Conservation (phyloP, 2,113 vertebrate genomes). For the Tursiops truncatus region DNA sequence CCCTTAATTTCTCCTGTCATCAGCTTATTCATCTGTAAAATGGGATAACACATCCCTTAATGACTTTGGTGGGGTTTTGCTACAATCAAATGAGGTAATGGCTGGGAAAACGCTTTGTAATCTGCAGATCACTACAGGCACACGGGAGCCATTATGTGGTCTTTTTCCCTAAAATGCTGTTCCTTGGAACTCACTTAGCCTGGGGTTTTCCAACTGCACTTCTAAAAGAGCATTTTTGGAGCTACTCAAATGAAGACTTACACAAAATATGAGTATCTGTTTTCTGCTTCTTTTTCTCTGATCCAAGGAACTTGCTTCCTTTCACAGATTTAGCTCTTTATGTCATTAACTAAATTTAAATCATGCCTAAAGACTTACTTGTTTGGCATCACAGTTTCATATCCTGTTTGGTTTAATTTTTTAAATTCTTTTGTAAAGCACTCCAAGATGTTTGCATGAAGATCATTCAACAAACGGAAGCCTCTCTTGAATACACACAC, state of each 20-base stretch:
- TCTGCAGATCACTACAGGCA: slow-evolving; percentile 47
- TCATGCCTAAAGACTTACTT: slow-evolving; percentile 79
- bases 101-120: slow-evolving; percentile 64
- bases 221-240: slow-evolving; percentile 69
- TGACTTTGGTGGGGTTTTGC: neutral
- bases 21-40: slow-evolving; percentile 62
- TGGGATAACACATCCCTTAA: slow-evolving; percentile 40
- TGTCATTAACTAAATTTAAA: slow-evolving; percentile 81
- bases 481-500: slow-evolving; percentile 64
- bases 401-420: slow-evolving; percentile 84
- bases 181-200: slow-evolving; percentile 61
- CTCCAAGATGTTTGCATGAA: slow-evolving; percentile 81
- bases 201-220: slow-evolving; percentile 63
- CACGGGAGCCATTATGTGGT: slow-evolving; percentile 70
- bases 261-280: slow-evolving; percentile 69
- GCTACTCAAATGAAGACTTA: slow-evolving; percentile 71
- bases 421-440: slow-evolving; percentile 78
- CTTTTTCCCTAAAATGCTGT: slow-evolving; percentile 55
- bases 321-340: slow-evolving; percentile 80
- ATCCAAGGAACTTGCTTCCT: slow-evolving; percentile 74
- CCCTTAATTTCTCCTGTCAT: slow-evolving; percentile 46
- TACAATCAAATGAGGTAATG: slow-evolving; percentile 52
- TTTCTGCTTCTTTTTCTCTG: slow-evolving; percentile 76
- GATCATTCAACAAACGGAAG: slow-evolving; percentile 75
- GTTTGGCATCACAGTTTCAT: slow-evolving; percentile 82